Percentiles rank a stretch among this genome's conserved stretches.
Evolutionary conservation across 2,797 vertebrate species (phyloP).

Genomic region (Psittacula echo): DNA sequence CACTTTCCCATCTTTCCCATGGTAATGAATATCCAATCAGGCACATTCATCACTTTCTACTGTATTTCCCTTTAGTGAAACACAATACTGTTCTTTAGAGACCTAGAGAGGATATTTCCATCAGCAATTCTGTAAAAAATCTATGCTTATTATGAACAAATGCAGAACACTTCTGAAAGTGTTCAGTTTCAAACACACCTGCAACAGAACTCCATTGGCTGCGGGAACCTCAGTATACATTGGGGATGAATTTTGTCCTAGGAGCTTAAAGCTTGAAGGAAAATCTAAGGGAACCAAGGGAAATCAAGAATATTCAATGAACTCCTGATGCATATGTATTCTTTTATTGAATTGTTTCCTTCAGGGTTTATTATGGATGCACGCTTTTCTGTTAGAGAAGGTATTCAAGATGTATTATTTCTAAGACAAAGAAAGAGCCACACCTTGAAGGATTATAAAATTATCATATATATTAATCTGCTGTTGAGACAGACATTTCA

Average conservation of each 20-base stretch:
- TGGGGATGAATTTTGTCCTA: conserved; percentile 11
- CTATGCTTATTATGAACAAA: background rate
- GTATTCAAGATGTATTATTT: background rate
- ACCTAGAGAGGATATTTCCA: background rate
- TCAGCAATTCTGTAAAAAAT: background rate
- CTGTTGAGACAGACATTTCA: conserved; percentile 19
- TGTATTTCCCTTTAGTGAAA: background rate
- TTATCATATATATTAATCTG: conserved; percentile 65
- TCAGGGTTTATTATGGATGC: conserved; percentile 39
- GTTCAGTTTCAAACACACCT: conserved; percentile 8
- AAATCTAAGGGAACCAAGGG: conserved; percentile 56
- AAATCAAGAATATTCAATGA: conserved; percentile 69
- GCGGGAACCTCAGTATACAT: background rate
- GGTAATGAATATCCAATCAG: background rate
- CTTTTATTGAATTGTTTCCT: conserved; percentile 52
- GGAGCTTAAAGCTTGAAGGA: conserved; percentile 38
- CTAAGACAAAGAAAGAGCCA: background rate
- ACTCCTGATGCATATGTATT: conserved; percentile 55
- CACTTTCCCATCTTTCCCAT: background rate
- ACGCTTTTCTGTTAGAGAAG: conserved; percentile 43
- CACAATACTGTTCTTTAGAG: background rate
- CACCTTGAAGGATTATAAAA: conserved; percentile 59
- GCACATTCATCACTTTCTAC: background rate
- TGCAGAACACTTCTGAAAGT: background rate
- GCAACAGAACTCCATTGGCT: background rate